These are phyloP conservation scores for Pluvialis apricaria DNA, from an alignment of 2,113 vertebrate species.

Conservation along the genomic window DNA sequence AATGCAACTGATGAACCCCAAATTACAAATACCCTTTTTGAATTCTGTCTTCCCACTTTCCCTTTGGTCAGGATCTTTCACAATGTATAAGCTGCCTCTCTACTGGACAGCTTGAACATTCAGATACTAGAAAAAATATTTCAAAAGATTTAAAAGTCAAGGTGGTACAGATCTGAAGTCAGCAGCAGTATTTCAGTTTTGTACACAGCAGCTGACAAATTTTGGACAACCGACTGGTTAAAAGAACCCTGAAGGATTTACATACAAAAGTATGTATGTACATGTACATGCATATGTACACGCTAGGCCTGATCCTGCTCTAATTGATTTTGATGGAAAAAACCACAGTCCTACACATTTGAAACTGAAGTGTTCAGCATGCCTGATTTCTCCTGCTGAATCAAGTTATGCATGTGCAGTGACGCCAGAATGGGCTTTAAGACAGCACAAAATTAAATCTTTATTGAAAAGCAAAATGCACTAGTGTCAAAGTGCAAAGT, in stretches of 20 bases:
- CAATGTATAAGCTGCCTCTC: neutral
- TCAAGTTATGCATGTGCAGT: neutral
- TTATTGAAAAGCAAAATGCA: neutral
- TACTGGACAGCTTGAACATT: neutral
- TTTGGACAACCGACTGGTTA: neutral
- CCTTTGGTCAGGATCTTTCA: neutral
- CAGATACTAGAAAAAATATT: neutral
- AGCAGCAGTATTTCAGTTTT: neutral
- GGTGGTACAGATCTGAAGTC: neutral
- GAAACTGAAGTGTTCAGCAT: neutral
- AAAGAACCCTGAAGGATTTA: neutral
- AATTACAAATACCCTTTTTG: neutral
- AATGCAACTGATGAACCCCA: neutral
- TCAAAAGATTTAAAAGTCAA: neutral
- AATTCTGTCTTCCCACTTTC: neutral
- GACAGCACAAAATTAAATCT: neutral
- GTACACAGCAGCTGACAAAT: neutral
- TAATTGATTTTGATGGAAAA: neutral
- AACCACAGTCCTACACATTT: neutral
- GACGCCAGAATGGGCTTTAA: neutral
- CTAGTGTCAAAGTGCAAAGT: too few relatives aligned
- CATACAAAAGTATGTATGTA: neutral
- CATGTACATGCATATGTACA: neutral
- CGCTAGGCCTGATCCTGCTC: neutral
- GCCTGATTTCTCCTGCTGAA: neutral